Conservation (phyloP, 2,113 vertebrate genomes). For the Zapornia atra region DNA sequence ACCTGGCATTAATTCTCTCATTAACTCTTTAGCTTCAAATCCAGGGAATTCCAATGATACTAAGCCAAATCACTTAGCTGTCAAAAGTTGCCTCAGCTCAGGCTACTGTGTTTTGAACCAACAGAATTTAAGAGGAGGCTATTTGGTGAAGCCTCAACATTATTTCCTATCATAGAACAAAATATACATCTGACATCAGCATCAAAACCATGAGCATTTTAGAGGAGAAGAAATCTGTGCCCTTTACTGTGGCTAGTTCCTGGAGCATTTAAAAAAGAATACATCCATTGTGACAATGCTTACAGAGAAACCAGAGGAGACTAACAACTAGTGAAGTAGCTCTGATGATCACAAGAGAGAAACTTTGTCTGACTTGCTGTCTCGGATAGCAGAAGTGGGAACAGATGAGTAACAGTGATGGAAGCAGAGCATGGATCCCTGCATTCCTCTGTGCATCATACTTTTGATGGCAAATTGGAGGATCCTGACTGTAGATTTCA, state of each 20-base stretch:
- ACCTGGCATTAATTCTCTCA: neutral
- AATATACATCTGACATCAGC: neutral
- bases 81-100: neutral
- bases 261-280: neutral
- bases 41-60: neutral
- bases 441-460: neutral
- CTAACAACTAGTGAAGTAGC: neutral
- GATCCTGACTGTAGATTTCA: neutral
- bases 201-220: neutral
- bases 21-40: neutral
- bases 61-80: neutral
- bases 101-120: neutral
- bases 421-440: neutral
- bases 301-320: neutral
- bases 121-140: neutral
- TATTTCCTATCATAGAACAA: neutral
- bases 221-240: neutral
- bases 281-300: neutral
- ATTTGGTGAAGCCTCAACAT: neutral
- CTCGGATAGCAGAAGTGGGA: neutral
- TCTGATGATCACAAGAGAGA: neutral
- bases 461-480: neutral
- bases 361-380: neutral
- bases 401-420: neutral
- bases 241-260: neutral